Percentiles rank a stretch among this genome's conserved stretches.
phyloP scores from a whole-genome alignment of 2,113 vertebrate species.

The Crypturellus undulatus region DNA sequence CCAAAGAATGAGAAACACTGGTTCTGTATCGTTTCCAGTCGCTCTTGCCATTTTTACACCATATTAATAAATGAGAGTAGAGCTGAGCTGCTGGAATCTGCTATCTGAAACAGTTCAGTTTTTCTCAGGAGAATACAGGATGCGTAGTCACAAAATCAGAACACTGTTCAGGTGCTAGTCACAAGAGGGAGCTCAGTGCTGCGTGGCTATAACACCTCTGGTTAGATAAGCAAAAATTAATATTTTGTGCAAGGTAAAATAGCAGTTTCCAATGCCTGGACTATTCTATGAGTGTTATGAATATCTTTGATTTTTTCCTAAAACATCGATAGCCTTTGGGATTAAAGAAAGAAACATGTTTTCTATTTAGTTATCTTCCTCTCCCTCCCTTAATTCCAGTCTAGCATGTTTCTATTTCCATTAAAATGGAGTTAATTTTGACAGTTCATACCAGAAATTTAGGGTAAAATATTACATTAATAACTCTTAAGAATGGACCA shows the following conservation, averaged over 20 bases:
- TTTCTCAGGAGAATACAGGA: background rate
- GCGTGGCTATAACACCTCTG: background rate
- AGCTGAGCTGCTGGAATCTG: background rate
- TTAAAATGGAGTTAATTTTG: background rate
- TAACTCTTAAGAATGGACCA: background rate
- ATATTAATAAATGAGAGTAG: background rate
- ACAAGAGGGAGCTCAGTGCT: constrained; percentile 72
- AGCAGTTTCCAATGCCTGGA: background rate
- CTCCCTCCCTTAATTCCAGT: background rate
- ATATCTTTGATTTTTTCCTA: background rate
- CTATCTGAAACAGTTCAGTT: background rate
- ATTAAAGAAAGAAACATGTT: background rate
- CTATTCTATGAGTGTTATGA: background rate
- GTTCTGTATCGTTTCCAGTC: background rate
- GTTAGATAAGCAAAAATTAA: background rate
- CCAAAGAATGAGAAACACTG: background rate
- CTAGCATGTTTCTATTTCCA: background rate
- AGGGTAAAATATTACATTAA: background rate
- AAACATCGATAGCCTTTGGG: background rate
- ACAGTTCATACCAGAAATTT: background rate
- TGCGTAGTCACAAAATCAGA: background rate
- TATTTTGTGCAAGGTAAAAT: background rate
- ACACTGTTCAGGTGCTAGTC: constrained; percentile 59
- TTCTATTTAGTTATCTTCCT: background rate
- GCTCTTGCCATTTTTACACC: background rate